Evolutionary conservation across 2,797 vertebrate genomes (phyloP), one percentile per base, ranked within the genome.

Genomic region (Kryptopterus vitreolus): DNA sequence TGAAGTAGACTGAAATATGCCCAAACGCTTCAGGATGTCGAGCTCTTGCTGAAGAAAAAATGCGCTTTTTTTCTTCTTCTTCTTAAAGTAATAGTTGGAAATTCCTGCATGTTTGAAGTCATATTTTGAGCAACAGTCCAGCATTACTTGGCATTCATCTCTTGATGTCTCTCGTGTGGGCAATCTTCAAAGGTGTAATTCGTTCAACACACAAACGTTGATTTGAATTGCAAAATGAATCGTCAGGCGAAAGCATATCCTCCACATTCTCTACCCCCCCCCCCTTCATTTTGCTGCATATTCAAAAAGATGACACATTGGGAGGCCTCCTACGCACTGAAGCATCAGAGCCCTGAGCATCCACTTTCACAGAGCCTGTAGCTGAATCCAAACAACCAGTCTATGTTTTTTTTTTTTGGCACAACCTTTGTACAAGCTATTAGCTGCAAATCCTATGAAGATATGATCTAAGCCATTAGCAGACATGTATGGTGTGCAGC

Each of bases 161-260:
- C 65, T 52, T 6, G 52, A 24, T 79, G 58, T 38, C 65, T 71
- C 62, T 48, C 12, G 22, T 43, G 81, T 83, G 78, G 81, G 79
- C 72, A 73, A 46, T 61, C 29, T 53, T 69, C n/a, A 80, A 76
- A 18, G 52, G 62, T 43, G 66, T 65, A 20, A 78, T 82, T 63
- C 4, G 29, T 65, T 72, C 22, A 77, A 50, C 61, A 58, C 65
- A 24, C 61, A 57, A 48, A 57, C 38, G 62, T 77, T 52, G 11
- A 81, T 85, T 66, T 81, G 59, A 79, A 81, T 83, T 73, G 79
- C 76, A 53, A 81, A 81, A 50, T 1, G 38, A 38, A 33, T 5
- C 29, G 9, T 38, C 55, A 46, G 46, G 55, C 61, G 22, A 59
- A 62, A 74, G 53, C 55, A 38, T 57, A 13, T 33, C 76, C 38